phyloP scores from a whole-genome alignment of 2,113 vertebrate genomes.

The Spheniscus mendiculus region DNA sequence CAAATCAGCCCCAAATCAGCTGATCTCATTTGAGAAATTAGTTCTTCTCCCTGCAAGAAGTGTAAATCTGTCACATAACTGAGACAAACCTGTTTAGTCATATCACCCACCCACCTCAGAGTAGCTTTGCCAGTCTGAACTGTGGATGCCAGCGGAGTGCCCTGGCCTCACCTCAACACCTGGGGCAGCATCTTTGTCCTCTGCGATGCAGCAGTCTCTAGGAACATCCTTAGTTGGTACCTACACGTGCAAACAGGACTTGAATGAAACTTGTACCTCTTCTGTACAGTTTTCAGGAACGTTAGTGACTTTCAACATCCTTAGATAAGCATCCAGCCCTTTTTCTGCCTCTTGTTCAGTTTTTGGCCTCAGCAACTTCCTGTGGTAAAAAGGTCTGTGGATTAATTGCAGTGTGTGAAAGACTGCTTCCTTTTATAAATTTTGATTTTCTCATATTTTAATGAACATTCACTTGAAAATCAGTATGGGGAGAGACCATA shows the following conservation, averaged over 20 bases:
- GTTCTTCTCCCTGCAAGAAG: background rate
- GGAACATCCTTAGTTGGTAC: accelerated
- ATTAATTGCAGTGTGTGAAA: background rate
- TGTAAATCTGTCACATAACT: background rate
- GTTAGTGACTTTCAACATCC: background rate
- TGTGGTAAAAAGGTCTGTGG: background rate
- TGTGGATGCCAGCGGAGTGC: background rate
- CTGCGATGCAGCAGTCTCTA: background rate
- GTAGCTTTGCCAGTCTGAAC: background rate
- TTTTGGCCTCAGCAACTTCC: background rate
- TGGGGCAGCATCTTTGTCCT: background rate
- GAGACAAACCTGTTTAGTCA: background rate
- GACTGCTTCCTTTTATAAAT: background rate
- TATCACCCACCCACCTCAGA: background rate
- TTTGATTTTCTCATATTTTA: background rate
- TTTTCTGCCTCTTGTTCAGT: background rate
- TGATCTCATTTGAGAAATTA: slow-evolving; percentile 1
- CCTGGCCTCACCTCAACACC: background rate
- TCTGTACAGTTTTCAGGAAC: background rate
- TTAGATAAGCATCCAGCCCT: background rate
- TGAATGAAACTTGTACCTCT: background rate
- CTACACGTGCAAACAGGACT: accelerated
- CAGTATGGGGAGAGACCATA: background rate
- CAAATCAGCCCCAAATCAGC: background rate
- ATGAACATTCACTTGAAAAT: background rate